phyloP scores from a whole-genome alignment of 2,797 vertebrate species.

The Sorex maritimensis region DNA sequence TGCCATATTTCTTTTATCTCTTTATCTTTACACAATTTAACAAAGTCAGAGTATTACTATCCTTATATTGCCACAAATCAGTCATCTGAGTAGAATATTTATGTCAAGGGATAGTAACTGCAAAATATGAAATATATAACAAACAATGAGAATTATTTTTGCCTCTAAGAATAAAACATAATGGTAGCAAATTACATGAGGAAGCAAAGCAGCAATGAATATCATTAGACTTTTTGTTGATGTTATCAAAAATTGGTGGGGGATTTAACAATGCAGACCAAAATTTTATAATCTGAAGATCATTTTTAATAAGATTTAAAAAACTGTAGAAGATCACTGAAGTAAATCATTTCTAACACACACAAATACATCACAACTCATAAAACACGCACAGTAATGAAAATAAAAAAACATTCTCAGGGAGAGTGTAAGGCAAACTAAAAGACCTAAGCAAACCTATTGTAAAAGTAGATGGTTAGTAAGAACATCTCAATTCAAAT shows the following conservation, averaged over 20 bases:
- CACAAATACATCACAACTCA: slow-evolving; percentile 76
- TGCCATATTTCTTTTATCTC: slow-evolving; percentile 6
- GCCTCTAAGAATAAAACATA: slow-evolving; percentile 56
- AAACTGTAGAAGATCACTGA: slow-evolving; percentile 48
- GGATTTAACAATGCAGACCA: background rate
- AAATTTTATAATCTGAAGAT: slow-evolving; percentile 10
- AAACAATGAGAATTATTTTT: slow-evolving; percentile 39
- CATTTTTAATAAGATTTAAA: slow-evolving; percentile 53
- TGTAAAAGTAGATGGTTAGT: slow-evolving; percentile 72
- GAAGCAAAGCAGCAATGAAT: slow-evolving; percentile 16
- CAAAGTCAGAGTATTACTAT: slow-evolving; percentile 18
- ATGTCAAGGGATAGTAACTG: slow-evolving; percentile 39
- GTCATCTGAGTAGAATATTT: slow-evolving; percentile 38
- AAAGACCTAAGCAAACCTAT: slow-evolving; percentile 67
- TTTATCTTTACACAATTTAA: slow-evolving; percentile 48
- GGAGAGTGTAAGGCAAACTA: slow-evolving; percentile 56
- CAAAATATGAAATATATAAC: slow-evolving; percentile 25
- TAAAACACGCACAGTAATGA: slow-evolving; percentile 57
- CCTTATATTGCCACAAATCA: slow-evolving; percentile 9
- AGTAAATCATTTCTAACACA: slow-evolving; percentile 74
- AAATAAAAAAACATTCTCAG: slow-evolving; percentile 52
- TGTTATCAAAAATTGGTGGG: background rate
- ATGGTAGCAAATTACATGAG: background rate
- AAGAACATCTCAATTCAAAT: slow-evolving; percentile 72
- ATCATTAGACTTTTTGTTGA: background rate